phyloP scores from a whole-genome alignment of 2,888 invertebrate genomes.

The Pterostichus niger region DNA sequence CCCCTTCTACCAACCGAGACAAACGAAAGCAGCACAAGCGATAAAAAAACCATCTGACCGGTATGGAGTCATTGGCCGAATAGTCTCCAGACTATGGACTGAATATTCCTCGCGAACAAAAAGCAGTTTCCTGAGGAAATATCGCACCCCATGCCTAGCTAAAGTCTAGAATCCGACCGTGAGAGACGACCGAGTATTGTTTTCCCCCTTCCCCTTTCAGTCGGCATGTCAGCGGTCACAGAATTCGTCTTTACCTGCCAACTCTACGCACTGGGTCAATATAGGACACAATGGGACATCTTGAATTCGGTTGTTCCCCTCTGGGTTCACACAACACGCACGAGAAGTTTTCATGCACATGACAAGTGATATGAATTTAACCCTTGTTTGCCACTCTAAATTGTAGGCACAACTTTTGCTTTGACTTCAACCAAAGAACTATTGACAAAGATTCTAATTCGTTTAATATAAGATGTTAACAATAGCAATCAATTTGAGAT shows the following conservation, averaged over 20 bases:
- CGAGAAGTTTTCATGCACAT: no score
- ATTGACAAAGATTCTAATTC: no score
- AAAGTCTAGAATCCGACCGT: constrained; percentile 3
- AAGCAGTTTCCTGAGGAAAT: constrained; percentile 59
- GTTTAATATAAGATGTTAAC: no score
- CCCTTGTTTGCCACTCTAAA: no score
- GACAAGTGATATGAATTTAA: no score
- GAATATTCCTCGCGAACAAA: constrained; percentile 22
- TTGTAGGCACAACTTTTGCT: no score
- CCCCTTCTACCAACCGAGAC: neutral
- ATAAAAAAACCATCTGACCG: constrained; percentile 56
- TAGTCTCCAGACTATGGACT: no score
- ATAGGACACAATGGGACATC: constrained; percentile 52
- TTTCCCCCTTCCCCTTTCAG: neutral
- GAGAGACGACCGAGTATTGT: neutral
- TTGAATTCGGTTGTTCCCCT: constrained; percentile 7
- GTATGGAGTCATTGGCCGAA: constrained; percentile 52
- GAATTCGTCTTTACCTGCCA: constrained; percentile 15
- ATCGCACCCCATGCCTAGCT: neutral
- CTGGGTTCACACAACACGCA: no score
- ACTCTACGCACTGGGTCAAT: constrained; percentile 46
- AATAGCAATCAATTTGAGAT: no score
- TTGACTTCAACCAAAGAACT: no score
- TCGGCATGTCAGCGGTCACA: neutral
- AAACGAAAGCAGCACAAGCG: neutral